Evolutionary conservation across 64 coral and sea anemone species (phyloP).

Genomic region (Anthopleura sola): DNA sequence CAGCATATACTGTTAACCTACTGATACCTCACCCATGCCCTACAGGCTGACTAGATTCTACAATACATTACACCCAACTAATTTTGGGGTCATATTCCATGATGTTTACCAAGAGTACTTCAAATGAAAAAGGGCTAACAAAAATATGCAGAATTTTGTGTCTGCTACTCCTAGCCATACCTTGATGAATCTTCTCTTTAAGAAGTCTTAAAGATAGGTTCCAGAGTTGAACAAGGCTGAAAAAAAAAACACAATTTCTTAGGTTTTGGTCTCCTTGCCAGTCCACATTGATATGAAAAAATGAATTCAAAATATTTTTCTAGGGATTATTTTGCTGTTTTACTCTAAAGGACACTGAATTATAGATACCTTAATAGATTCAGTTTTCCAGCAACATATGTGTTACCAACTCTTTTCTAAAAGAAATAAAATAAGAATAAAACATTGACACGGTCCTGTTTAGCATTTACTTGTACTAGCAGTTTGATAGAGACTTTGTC

Average conservation of each 20-base stretch:
- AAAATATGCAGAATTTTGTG: no score
- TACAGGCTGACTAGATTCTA: no score
- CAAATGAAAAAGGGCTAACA: neutral
- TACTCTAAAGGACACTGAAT: neutral
- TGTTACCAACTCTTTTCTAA: slow-evolving; percentile 57
- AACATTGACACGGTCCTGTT: neutral
- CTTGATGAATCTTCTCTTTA: slow-evolving; percentile 44
- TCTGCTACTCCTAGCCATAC: neutral
- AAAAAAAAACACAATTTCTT: neutral
- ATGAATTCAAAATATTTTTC: no score
- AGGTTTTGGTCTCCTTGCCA: neutral
- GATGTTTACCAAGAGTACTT: no score
- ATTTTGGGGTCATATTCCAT: no score
- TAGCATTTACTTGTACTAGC: neutral
- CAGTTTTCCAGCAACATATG: slow-evolving; percentile 47
- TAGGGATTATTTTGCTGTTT: no score
- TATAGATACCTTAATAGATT: slow-evolving; percentile 40
- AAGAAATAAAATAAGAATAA: neutral
- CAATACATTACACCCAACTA: no score
- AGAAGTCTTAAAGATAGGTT: slow-evolving; percentile 46
- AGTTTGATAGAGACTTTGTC: neutral
- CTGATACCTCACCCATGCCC: no score
- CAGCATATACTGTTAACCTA: no score
- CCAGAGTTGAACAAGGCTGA: slow-evolving; percentile 62
- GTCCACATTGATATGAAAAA: no score